Conservation (phyloP, 2,888 invertebrate species). For the Drosophila rubida region DNA sequence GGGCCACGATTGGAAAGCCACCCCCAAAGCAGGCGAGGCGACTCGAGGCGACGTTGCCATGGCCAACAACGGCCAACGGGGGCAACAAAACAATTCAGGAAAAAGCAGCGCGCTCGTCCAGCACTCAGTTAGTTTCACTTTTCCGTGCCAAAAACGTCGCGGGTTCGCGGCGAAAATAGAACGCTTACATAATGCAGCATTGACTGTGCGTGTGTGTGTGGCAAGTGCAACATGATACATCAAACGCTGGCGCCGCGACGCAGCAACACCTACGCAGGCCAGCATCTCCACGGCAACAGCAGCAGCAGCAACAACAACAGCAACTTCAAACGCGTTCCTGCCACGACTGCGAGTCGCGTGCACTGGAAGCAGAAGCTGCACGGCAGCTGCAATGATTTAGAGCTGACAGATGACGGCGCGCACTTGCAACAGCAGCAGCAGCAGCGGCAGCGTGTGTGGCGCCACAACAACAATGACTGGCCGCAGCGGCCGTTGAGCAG, state of each 20-base stretch:
- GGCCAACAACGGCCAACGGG: constrained; percentile 74
- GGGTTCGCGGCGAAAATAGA: constrained; percentile 40
- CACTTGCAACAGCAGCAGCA: constrained; percentile 34
- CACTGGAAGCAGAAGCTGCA: constrained; percentile 62
- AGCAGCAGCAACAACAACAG: constrained; percentile 14
- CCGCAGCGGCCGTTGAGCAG: constrained; percentile 61
- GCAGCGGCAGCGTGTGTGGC: constrained; percentile 1
- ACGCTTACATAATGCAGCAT: constrained; percentile 61
- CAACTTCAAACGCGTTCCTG: constrained; percentile 63
- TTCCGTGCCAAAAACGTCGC: constrained; percentile 74
- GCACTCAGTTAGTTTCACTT: constrained; percentile 68
- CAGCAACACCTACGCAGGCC: constrained; percentile 61
- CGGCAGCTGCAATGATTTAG: constrained; percentile 77
- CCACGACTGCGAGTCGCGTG: constrained; percentile 47
- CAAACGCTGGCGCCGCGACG: constrained; percentile 71
- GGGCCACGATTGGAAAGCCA: constrained; percentile 24
- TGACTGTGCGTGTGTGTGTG: constrained; percentile 28
- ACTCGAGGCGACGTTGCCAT: constrained; percentile 71
- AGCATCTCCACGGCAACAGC: constrained; percentile 44
- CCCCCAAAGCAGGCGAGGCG: constrained; percentile 17
- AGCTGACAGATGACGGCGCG: constrained; percentile 51
- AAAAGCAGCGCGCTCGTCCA: constrained; percentile 15
- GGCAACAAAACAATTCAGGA: constrained; percentile 56
- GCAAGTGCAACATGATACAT: constrained; percentile 64
- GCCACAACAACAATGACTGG: constrained; percentile 33